Conservation (phyloP, 2,113 vertebrate species). For the Sinocyclocheilus grahami region DNA sequence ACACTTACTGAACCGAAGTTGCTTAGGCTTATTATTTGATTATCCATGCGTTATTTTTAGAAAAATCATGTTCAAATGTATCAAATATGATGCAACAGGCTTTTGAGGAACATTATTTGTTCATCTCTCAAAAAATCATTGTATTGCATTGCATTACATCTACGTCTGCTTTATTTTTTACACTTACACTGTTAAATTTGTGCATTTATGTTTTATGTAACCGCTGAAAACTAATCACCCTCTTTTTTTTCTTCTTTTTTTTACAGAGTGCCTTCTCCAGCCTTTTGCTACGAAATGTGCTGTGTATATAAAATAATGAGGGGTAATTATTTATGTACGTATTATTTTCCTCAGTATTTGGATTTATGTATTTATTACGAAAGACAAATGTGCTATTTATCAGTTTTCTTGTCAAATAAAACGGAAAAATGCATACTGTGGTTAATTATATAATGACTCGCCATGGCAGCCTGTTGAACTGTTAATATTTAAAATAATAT, state of each 20-base stretch:
- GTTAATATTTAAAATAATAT: constrained; percentile 4
- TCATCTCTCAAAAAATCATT: background rate
- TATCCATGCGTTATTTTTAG: too few species aligned
- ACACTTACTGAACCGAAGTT: too few species aligned
- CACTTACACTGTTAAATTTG: background rate
- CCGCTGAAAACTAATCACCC: background rate
- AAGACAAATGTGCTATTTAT: background rate
- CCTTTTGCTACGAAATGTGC: constrained; percentile 3
- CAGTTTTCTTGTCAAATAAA: background rate
- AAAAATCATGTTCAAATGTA: too few species aligned
- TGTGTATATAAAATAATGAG: background rate
- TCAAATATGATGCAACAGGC: too few species aligned
- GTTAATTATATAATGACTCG: background rate
- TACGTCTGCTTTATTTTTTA: background rate
- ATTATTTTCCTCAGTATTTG: constrained; percentile 29
- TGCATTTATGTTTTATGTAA: background rate
- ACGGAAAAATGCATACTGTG: background rate
- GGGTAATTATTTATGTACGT: background rate
- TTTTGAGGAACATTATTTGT: background rate
- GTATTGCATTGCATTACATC: background rate
- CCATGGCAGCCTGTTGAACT: background rate
- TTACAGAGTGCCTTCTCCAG: constrained; percentile 37
- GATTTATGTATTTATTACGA: background rate
- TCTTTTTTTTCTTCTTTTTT: constrained; percentile 9
- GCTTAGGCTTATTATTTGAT: too few species aligned